Evolutionary conservation across 2,113 vertebrate species (phyloP).

Genomic region (Vicugna pacos): DNA sequence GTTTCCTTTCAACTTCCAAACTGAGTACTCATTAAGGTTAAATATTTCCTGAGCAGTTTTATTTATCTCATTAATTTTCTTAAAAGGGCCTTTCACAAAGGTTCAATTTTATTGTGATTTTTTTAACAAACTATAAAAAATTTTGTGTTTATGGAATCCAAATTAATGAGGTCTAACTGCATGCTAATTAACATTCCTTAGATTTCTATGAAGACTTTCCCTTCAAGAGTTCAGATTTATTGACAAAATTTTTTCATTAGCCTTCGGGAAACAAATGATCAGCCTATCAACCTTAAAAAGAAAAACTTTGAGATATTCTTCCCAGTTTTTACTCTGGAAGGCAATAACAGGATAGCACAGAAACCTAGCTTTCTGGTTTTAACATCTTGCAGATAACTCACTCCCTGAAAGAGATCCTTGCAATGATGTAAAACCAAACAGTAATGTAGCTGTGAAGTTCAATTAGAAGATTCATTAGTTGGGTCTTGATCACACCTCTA

Average conservation of each 20-base stretch:
- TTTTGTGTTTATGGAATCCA: constrained; percentile 57
- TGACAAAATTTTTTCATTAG: constrained; percentile 66
- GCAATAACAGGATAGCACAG: not conserved
- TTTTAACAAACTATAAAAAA: constrained; percentile 51
- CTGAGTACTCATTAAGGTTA: not conserved
- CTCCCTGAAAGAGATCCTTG: not conserved
- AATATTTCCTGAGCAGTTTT: constrained; percentile 44
- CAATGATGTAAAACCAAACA: constrained; percentile 34
- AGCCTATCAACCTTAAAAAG: not conserved
- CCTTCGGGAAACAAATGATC: constrained; percentile 56
- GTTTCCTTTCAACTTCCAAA: constrained; percentile 14
- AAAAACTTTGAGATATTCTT: not conserved
- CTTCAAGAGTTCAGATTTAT: constrained; percentile 67
- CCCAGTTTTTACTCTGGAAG: not conserved
- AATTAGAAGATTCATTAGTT: constrained; percentile 48
- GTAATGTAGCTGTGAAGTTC: not conserved
- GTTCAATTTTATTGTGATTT: constrained; percentile 38
- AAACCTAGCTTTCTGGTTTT: constrained; percentile 5
- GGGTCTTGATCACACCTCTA: constrained; percentile 43
- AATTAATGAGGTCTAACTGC: constrained; percentile 69
- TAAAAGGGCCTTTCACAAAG: constrained; percentile 47
- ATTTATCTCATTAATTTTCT: constrained; percentile 70
- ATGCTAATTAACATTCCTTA: constrained; percentile 73
- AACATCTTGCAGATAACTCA: not conserved
- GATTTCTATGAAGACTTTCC: constrained; percentile 57